Base-by-base conservation (phyloP, 2,113 vertebrate genomes). In the Pachycephala philippinensis region DNA sequence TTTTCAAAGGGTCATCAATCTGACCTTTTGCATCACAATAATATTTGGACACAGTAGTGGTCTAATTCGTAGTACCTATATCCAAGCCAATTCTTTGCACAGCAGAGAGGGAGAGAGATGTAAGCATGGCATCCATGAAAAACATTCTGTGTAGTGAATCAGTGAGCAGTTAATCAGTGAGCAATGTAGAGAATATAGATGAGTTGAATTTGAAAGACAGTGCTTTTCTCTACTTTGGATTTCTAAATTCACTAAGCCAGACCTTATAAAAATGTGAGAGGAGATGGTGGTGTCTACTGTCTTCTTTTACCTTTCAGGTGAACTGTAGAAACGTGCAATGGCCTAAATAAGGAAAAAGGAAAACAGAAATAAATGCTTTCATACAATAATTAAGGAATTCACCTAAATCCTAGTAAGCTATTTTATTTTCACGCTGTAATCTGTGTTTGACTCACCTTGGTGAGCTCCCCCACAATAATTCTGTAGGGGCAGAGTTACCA, bases 11-110 rank as follows among this genome's bases (percentile, higher is more conserved):
- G 87, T 85, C 28, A 2, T 81, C 68, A 84, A 21, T 63, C 85
- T 96, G 95, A 94, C 86, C 90, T 86, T 88, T 88, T 69, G 23
- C 71, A 92, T 90, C 79, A 70, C 59, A 89, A 63, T 44, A 74
- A 72, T 76, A 76, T 92, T 89, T 90, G 70, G 63, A 65, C 76
- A 66, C 79, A 69, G 54, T 39, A 63, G 83, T 81, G 45, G 71
- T 92, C 79, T 65, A 63, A 82, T 54, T 78, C 52, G 39, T 19
- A 50, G n/a, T 40, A 93, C 57, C 70, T 82, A 56, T 45, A 72
- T 31, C 24, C 65, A 85, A 79, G 74, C 20, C 63, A 84, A 28
- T 28, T 66, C 52, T 84, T 71, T 74, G 24, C 27, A 33, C 27
- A 56, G 28, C 11, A 63, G 44, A 71, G 27, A 79, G 26, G 52